These are phyloP conservation scores for Frankliniella intonsa DNA, from an alignment of 2,888 invertebrate species.

Conservation along the genomic window DNA sequence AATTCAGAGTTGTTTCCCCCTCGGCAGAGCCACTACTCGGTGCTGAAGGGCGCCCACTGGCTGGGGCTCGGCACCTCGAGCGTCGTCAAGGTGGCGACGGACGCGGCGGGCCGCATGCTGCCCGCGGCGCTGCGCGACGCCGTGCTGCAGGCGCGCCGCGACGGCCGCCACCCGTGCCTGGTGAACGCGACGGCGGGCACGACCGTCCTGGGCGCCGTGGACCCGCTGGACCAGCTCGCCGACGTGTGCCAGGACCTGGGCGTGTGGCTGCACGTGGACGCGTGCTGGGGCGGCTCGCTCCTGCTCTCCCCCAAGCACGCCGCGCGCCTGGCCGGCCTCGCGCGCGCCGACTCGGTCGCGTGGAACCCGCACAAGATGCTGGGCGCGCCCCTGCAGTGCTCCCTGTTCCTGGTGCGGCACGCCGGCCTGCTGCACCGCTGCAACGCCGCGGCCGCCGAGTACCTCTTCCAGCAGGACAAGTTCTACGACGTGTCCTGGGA, in stretches of 20 bases:
- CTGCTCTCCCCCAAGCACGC: constrained; percentile 63
- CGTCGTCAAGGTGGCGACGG: constrained; percentile 60
- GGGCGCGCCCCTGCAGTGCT: constrained; percentile 74
- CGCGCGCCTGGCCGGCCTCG: constrained; percentile 59
- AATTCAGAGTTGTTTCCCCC: no score
- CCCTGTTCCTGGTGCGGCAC: constrained; percentile 60
- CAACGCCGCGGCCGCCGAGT: constrained; percentile 68
- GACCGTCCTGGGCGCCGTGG: constrained; percentile 79
- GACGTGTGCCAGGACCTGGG: constrained; percentile 61
- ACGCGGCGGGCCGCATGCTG: constrained; percentile 63
- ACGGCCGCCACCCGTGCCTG: constrained; percentile 59
- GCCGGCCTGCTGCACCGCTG: constrained; percentile 55
- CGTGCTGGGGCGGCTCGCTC: constrained; percentile 73
- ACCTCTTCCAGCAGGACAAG: constrained; percentile 80
- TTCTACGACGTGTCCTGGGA: constrained; percentile 76
- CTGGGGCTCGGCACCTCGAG: constrained; percentile 78
- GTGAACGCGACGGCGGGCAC: constrained; percentile 75
- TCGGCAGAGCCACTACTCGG: constrained; percentile 70
- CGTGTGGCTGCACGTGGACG: constrained; percentile 81
- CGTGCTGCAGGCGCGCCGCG: constrained; percentile 49
- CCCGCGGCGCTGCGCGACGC: constrained; percentile 56
- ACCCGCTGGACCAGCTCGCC: constrained; percentile 64
- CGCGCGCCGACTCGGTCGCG: constrained; percentile 67
- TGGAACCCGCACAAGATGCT: constrained; percentile 87
- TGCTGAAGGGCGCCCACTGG: constrained; percentile 75